Base-by-base conservation (phyloP, 2,113 vertebrate species). In the Misgurnus anguillicaudatus region DNA sequence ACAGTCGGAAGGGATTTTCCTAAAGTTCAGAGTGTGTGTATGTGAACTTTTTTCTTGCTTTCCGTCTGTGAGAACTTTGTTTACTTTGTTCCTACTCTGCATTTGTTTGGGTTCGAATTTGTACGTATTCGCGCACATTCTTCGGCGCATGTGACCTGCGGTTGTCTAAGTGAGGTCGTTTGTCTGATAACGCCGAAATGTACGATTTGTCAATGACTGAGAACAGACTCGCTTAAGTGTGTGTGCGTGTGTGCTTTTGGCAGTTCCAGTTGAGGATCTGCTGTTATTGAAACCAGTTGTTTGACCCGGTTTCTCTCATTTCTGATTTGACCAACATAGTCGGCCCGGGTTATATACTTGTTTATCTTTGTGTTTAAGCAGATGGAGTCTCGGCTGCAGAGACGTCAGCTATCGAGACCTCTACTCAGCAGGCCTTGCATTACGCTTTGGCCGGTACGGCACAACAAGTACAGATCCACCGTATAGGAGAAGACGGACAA, bases 391-490 rank as follows among this genome's bases (percentile, higher is more conserved):
- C 87, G 0, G 68, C 83, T 60, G 88, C 88, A n/a, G 93, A 93
- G 5, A 85, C 94, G 0, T 90, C 95, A 0, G 83, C 95, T n/a
- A 91, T 88, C 0, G 97, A 99, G 87, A 76, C 93, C 0, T 91
- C 95, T 80, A 91, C 89, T 14, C 96, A 93, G 65, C 98, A 98
- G 87, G 96, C 98, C 0, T 91, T 99, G 63, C 98, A 99, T 89
- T 99, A 99, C 11, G 91, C 97, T 4, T 85, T 99, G 86, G 95
- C 96, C 85, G 98, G 98, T 0, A 92, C 94, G 0, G 91, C 94
- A 0, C 95, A 96, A 86, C 95, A 99, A 86, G 96, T 99, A 80
- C 98, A 99, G 92, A 98, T 99, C 81, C 98, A 99, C 87, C 97
- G 96, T 71, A 98, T 99, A 1, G 94, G 96, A 36, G 97, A 99